Percentiles rank a stretch among this genome's conserved stretches.
Conservation (phyloP, 1,140 invertebrate genomes). For the Tenebrio molitor region DNA sequence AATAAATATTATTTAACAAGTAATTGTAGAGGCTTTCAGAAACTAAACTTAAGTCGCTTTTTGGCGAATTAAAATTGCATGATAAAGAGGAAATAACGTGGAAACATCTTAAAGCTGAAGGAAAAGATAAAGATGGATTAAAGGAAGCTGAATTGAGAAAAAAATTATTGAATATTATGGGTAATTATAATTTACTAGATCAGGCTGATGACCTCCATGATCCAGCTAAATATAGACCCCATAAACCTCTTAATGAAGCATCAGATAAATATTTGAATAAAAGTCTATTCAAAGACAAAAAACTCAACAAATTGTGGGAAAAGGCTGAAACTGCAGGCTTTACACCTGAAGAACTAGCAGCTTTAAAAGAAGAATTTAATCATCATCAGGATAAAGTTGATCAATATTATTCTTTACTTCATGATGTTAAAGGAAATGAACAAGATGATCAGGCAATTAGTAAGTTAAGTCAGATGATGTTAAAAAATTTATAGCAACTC, state of each 20-base stretch:
- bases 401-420: constrained; percentile 86
- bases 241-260: constrained; percentile 69
- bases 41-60: constrained; percentile 86
- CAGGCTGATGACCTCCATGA: constrained; percentile 81
- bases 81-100: constrained; percentile 91
- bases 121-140: constrained; percentile 87
- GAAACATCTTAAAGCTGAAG: constrained; percentile 86
- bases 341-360: constrained; percentile 83
- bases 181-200: constrained; percentile 84
- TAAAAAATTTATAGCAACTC: constrained; percentile 28
- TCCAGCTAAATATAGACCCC: constrained; percentile 66
- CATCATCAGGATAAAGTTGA: constrained; percentile 95
- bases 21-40: constrained; percentile 83
- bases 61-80: constrained; percentile 90
- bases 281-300: constrained; percentile 90
- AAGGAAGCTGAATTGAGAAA: constrained; percentile 86
- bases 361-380: constrained; percentile 89
- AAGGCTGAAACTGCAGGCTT: constrained; percentile 91
- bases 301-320: constrained; percentile 90
- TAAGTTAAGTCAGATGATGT: constrained; percentile 32
- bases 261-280: constrained; percentile 78
- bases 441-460: constrained; percentile 73
- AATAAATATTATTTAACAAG: constrained; percentile 31
- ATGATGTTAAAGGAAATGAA: constrained; percentile 75
- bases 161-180: constrained; percentile 86